Evolutionary conservation across 1,140 invertebrate species (phyloP), one percentile per base, ranked within the genome.

Genomic region (Drosophila ogumai): DNA sequence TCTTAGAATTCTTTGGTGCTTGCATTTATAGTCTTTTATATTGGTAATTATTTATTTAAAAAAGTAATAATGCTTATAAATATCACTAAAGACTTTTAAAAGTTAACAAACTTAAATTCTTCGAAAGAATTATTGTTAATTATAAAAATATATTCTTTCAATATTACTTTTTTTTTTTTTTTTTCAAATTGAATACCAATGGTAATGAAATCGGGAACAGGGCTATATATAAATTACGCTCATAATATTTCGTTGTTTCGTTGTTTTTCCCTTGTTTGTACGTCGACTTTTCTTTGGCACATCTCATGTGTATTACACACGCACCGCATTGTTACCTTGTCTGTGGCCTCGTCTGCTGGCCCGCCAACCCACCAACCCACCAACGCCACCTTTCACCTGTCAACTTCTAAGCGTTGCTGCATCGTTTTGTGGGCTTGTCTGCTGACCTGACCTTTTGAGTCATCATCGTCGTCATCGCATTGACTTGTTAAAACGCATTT

Each of bases 401-500:
- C 75, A 43, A 56, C 52, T 38, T 34, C 61, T 49, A 54, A 54
- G 59, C 56, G 52, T 13, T 44, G 60, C 19, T 64, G 47, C 57
- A 43, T 19, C 36, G 61, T 75, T 38, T 43, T 75, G 73, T 68
- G 58, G 57, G 55, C 55, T 69, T 74, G 82, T 86, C 82, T 86
- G 82, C 79, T 90, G 81, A 90, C 85, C 82, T 88, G 85, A 88
- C 85, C 85, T 88, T 88, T 88, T 72, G 65, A 77, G 65, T 86
- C 81, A 81, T 82, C 66, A 65, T 60, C 55, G 50, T 68, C 50
- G 52, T 54, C 59, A 38, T 80, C 81, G 79, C 79, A 85, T 88
- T 90, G 85, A 90, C 81, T 88, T 69, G 61, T 85, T 90, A 85
- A 88, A 88, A 79, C 55, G 79, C 67, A 79, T 64, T 55, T 46